Base-by-base conservation (phyloP, 1,140 invertebrate species). In the Danaus melanippus region DNA sequence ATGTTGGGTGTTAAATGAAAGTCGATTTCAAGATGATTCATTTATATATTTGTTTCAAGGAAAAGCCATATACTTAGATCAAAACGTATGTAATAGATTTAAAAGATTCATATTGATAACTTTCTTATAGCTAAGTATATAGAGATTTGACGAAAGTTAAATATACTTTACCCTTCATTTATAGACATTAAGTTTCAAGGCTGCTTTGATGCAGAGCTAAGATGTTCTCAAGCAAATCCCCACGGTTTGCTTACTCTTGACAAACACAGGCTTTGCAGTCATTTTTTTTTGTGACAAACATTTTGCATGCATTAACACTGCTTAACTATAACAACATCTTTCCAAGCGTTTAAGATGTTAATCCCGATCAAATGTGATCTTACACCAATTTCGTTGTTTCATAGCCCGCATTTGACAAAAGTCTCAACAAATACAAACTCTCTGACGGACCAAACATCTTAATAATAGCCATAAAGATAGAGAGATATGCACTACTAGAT, bases 351-450 rank as follows among this genome's bases (percentile, higher is more conserved):
- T 4, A 2, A 32, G 21, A 32, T 32, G 21, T 32, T 32, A 15
- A 1, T 1, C 3, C 15, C 15, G 15, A 15, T 15, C 15, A 15
- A 15, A 15, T 15, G 15, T 15, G 15, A 15, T 3, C 15, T 15
- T 15, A 32, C 21, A 32, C 21, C 2, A 32, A 4, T 75, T 80
- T 84, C 80, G 80, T 84, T 82, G 80, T 82, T 58, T 56, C 49
- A 62, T 76, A 82, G 79, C 82, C 79, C 74, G 80, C 79, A 81
- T 84, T 80, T 82, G 79, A 74, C 76, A 81, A 73, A 81, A 82
- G 78, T 78, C 72, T 71, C 32, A 53, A 48, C 53, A 46, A 53
- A 56, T 44, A 51, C 46, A 47, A 61, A 61, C 17, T 12, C 21
- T 32, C 21, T 51, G 17, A 50, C 12, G 44, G 17, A 45, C 32